Evolutionary conservation across 2,797 vertebrate genomes (phyloP).

Genomic region (Tiaroga cobitis): DNA sequence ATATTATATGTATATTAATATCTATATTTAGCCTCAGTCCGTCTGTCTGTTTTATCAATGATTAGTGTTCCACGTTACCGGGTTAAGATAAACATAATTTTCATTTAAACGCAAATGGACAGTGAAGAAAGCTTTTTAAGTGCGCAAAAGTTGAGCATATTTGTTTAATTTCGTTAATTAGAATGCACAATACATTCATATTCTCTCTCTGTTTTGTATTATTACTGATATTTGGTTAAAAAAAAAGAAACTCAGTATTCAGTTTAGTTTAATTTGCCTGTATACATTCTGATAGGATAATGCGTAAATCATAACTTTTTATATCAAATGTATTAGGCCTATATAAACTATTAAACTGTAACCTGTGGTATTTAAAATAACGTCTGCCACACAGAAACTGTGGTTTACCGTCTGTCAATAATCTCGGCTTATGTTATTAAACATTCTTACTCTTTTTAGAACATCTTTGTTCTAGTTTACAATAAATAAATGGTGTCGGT

Average conservation of each 20-base stretch:
- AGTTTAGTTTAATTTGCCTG: neutral
- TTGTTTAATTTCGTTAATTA: neutral
- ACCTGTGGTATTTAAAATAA: neutral
- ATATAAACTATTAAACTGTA: neutral
- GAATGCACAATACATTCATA: neutral
- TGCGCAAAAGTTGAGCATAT: neutral
- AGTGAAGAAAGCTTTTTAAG: neutral
- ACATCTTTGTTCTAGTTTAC: neutral
- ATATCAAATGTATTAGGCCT: neutral
- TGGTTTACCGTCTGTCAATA: neutral
- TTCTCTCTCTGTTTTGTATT: neutral
- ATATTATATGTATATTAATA: neutral
- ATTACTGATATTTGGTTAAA: neutral
- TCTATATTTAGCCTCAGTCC: neutral
- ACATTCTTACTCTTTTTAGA: neutral
- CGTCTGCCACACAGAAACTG: neutral
- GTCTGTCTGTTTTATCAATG: neutral
- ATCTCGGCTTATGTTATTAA: neutral
- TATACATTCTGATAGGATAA: neutral
- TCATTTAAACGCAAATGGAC: neutral
- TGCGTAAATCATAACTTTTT: neutral
- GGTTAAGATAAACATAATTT: neutral
- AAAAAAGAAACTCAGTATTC: neutral
- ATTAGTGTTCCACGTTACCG: neutral
- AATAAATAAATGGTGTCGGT: conserved; percentile 19